Base-by-base conservation (phyloP, 35 echinoderm and acorn worm species). In the Ophioderma brevispina region DNA sequence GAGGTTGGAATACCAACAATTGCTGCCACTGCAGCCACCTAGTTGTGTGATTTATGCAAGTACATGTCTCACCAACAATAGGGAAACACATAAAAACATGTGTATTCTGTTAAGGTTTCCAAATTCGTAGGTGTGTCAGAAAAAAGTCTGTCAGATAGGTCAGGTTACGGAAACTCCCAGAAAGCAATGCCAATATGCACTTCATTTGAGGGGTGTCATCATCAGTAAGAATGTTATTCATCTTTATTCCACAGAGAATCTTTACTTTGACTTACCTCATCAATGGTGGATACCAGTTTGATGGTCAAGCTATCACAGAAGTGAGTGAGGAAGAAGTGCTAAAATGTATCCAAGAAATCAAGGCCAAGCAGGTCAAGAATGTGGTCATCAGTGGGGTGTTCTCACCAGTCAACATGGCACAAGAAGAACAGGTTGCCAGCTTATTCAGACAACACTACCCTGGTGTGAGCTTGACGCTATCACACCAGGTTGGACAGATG, bases 251-350 rank as follows among this genome's bases (percentile, higher is more conserved):
- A 19, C 35, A 92, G 82, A 41, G 46, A 79, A 49, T 92, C 42
- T 92, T 37, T 80, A 43, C 82, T 37, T 92, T 82, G 13, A 33
- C 37, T 59, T 78, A 93, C 41, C 85, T 87, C 84, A 55, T 92
- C 86, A 92, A 94, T 86, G 96, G 96, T 49, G 96, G 96, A 23
- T 98, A 86, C 25, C 86, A 94, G 32, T 87, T 89, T 64, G 90
- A 98, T 92, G 96, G 96, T 5, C 70, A 88, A 32, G 59, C 64
- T 36, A 98, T 94, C 34, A 98, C 96, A 46, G 33, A 35, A 14
- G 30, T 98, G 31, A 92, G 94, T 89, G 86, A 87, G 38, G 81
- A 90, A 19, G 92, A 98, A 85, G 40, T 98, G 3, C 38, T 82
- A 36, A 1, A 31, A 38, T 94, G 87, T 43, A 90, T 94, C 33